These are phyloP conservation scores for Cecidostiba fungosa DNA, from an alignment of 2,888 invertebrate species.

Conservation along the genomic window DNA sequence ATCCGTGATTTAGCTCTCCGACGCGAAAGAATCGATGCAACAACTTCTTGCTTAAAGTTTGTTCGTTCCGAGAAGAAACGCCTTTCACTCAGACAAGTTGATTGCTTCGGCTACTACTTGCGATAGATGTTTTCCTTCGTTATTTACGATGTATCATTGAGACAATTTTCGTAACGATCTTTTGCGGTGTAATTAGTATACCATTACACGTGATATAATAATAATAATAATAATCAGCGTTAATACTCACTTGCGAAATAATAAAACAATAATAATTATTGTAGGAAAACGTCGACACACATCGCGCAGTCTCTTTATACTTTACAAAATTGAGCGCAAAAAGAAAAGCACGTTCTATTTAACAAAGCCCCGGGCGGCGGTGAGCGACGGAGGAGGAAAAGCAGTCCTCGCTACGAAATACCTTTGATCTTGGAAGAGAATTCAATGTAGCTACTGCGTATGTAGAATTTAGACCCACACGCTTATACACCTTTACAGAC, in stretches of 20 bases:
- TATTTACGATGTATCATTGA: slow-evolving; percentile 26
- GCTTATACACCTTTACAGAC: not conserved
- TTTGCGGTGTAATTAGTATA: not conserved
- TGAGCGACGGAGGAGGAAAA: not conserved
- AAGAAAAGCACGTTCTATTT: slow-evolving; percentile 18
- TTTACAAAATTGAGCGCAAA: slow-evolving; percentile 14
- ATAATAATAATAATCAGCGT: not conserved
- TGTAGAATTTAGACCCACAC: not conserved
- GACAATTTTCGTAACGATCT: not conserved
- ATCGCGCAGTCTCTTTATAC: not conserved
- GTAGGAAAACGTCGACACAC: not conserved
- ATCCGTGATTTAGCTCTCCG: not conserved
- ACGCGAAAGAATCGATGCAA: slow-evolving; percentile 2
- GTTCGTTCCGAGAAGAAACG: slow-evolving; percentile 9
- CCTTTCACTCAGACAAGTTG: slow-evolving; percentile 15
- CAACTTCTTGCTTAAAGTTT: slow-evolving; percentile 14
- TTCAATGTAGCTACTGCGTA: not conserved
- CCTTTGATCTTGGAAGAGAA: slow-evolving; percentile 29
- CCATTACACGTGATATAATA: not conserved
- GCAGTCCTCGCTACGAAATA: not conserved
- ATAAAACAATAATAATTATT: not conserved
- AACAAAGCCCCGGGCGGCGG: slow-evolving; percentile 13
- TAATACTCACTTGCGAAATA: not conserved
- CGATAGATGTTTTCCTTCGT: not conserved
- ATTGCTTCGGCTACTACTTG: slow-evolving; percentile 3